Evolutionary conservation across 2,113 vertebrate species (phyloP).

Genomic region (Bufo gargarizans): DNA sequence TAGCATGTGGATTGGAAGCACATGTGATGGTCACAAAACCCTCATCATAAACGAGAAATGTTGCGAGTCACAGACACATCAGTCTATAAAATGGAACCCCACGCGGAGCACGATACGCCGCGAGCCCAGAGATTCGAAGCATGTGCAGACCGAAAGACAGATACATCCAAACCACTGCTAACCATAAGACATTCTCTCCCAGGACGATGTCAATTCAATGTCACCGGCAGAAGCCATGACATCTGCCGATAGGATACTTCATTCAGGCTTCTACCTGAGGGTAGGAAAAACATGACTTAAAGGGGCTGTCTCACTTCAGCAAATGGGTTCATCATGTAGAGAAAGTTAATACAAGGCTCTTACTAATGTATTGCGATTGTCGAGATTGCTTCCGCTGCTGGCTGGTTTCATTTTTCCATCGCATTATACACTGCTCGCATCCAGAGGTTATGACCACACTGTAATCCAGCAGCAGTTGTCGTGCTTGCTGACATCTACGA

Average conservation of each 20-base stretch:
- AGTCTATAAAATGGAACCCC: slow-evolving; percentile 49
- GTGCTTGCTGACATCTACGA: too few relatives aligned
- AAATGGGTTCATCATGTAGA: too few relatives aligned
- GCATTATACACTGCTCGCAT: too few relatives aligned
- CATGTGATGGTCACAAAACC: slow-evolving; percentile 49
- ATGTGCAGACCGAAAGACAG: slow-evolving; percentile 9
- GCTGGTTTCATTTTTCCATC: too few relatives aligned
- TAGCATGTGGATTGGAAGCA: slow-evolving; percentile 39
- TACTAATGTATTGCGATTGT: too few relatives aligned
- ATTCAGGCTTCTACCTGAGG: too few relatives aligned
- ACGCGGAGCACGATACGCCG: slow-evolving; percentile 15
- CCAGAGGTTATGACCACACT: too few relatives aligned
- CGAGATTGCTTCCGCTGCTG: too few relatives aligned
- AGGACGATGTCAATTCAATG: background rate
- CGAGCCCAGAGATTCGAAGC: slow-evolving; percentile 22
- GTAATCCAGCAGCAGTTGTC: too few relatives aligned
- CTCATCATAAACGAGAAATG: slow-evolving; percentile 39
- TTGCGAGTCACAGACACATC: slow-evolving; percentile 41
- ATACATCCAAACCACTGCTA: background rate
- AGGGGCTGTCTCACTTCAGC: too few relatives aligned
- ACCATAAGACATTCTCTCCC: background rate
- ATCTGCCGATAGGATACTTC: background rate
- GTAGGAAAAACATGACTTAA: too few relatives aligned
- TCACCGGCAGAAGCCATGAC: background rate
- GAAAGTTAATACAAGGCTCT: too few relatives aligned